Conservation (phyloP, 2,113 vertebrate genomes). For the Pseudorhombus dupliciocellatus region DNA sequence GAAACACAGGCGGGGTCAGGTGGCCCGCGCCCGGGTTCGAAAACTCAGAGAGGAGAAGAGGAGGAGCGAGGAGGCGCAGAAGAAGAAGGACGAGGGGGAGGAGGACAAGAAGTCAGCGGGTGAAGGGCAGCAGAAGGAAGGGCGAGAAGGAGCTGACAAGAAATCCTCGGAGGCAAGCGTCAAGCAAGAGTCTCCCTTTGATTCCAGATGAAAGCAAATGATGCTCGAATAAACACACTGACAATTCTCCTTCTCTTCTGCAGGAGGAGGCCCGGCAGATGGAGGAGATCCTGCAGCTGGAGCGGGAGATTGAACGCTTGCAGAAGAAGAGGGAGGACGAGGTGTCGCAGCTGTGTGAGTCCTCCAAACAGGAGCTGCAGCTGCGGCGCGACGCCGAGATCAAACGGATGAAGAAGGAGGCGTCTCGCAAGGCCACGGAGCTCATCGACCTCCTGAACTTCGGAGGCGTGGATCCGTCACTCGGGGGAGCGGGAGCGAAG, state of each 20-base stretch:
- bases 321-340: conserved; percentile 89
- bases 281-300: conserved; percentile 90
- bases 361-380: conserved; percentile 85
- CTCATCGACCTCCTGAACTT: conserved; percentile 90
- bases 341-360: conserved; percentile 86
- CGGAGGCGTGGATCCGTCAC: conserved; percentile 78
- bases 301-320: conserved; percentile 90
- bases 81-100: conserved; percentile 78
- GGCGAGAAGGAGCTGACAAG: conserved; percentile 5
- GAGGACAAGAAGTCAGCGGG: conserved; percentile 73
- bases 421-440: conserved; percentile 88
- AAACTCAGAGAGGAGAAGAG: conserved; percentile 82
- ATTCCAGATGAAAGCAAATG: background rate
- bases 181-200: too few relatives aligned
- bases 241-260: background rate
- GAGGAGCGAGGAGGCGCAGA: conserved; percentile 71
- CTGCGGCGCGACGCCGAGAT: conserved; percentile 88
- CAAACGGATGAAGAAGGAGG: conserved; percentile 88
- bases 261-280: conserved; percentile 87
- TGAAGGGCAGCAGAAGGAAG: conserved; percentile 63
- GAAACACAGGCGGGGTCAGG: conserved; percentile 86
- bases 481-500: conserved; percentile 35
- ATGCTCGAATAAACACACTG: too few relatives aligned
- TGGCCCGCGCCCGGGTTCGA: conserved; percentile 80
- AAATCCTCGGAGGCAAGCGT: conserved; percentile 33